phyloP scores from a whole-genome alignment of 2,113 vertebrate genomes.

The Microtus pennsylvanicus region DNA sequence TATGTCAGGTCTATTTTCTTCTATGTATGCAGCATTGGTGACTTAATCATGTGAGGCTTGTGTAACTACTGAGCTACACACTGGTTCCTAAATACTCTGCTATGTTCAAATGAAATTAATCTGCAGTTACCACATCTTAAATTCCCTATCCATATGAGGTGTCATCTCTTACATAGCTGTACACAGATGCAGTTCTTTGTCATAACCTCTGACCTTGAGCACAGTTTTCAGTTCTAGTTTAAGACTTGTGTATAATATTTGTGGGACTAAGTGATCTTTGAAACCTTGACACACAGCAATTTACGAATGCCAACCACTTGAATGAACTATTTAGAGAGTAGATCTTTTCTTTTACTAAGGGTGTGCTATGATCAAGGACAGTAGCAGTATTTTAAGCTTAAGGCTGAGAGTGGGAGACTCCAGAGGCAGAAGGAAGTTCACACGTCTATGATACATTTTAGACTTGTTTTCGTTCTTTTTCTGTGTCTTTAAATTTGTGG shows the following conservation, averaged over 20 bases:
- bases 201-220: background rate
- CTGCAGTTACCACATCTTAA: background rate
- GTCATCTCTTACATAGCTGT: background rate
- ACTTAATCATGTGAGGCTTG: background rate
- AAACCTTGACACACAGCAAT: background rate
- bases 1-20: background rate
- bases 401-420: background rate
- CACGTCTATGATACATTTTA: background rate
- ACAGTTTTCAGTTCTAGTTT: background rate
- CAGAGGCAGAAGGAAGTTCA: background rate
- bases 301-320: background rate
- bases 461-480: constrained; percentile 13
- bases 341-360: background rate
- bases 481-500: constrained; percentile 1
- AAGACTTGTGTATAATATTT: background rate
- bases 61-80: background rate
- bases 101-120: background rate
- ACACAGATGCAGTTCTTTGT: background rate
- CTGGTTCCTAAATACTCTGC: background rate
- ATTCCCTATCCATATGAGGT: background rate
- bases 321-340: background rate
- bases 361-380: background rate
- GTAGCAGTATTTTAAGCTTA: background rate
- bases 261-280: background rate
- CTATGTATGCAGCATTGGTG: background rate